Evolutionary conservation across 2,888 invertebrate species (phyloP), one percentile per base, ranked within the genome.

Genomic region (Salpingus planirostris): DNA sequence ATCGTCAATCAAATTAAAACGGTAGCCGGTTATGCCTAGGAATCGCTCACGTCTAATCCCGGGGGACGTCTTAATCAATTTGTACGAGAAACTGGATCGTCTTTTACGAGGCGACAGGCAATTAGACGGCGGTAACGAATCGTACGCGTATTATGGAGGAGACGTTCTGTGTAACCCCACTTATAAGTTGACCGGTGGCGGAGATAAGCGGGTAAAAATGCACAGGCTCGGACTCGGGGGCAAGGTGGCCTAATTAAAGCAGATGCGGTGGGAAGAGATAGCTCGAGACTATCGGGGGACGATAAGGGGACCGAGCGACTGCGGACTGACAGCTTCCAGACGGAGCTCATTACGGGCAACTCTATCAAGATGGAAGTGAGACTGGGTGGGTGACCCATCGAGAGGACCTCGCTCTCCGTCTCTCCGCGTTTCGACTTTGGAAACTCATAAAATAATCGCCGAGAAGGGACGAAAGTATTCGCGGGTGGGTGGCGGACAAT

Each of bases 331-430:
- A 54, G 55, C 51, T 46, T 43, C 50, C 52, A 53, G 55, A 55
- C 54, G 49, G 44, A 49, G 50, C 54, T 54, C 54, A 54, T 55
- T 55, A 54, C 52, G 43, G 45, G 42, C 42, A 38, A 44, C 44
- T 44, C 47, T 52, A 53, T 53, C 52, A 47, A 47, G 52, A 50
- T 53, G 43, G 37, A 43, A 48, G 41, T 40, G 43, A 38, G 31
- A 41, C 41, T 32, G 40, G 33, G 33, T 38, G 33, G 37, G 37
- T 44, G 44, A 44, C 35, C 36, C 40, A 38, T n/a, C n/a, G n/a
- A n/a, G n/a, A n/a, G n/a, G n/a, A n/a, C n/a, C n/a, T n/a, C n/a
- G n/a, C n/a, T n/a, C n/a, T n/a, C n/a, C n/a, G n/a, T n/a, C n/a
- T n/a, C n/a, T n/a, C n/a, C n/a, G n/a, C n/a, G n/a, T n/a, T n/a